phyloP scores from a whole-genome alignment of 2,888 invertebrate species.

The Lepeophtheirus nordmannii region DNA sequence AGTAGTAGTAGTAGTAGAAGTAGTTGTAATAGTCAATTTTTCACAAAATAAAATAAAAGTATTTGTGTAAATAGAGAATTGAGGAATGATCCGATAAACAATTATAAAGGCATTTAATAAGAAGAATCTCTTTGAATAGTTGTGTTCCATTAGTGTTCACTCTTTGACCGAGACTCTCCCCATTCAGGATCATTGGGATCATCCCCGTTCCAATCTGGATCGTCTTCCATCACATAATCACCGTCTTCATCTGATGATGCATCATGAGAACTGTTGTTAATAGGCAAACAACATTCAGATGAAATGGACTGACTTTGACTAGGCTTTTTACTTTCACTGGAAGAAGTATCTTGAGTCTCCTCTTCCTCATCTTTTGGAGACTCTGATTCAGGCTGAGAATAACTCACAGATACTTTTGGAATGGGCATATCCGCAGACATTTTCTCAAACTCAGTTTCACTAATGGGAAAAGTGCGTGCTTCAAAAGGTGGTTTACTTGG shows the following conservation, averaged over 20 bases:
- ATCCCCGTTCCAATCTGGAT: constrained; percentile 12
- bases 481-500: constrained; percentile 45
- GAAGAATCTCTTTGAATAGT: background rate
- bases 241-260: background rate
- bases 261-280: background rate
- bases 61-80: background rate
- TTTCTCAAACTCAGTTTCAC: constrained; percentile 49
- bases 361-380: background rate
- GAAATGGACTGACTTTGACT: background rate
- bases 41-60: background rate
- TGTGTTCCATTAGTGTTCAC: background rate
- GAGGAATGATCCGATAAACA: background rate
- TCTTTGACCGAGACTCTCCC: constrained; percentile 32
- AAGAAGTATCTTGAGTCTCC: background rate
- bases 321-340: background rate
- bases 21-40: background rate
- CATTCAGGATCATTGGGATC: constrained; percentile 76
- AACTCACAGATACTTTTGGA: background rate
- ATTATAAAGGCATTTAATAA: too few relatives aligned
- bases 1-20: background rate
- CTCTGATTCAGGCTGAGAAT: too few relatives aligned
- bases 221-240: constrained; percentile 10
- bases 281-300: background rate
- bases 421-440: constrained; percentile 53
- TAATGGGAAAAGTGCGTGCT: constrained; percentile 54